Evolutionary conservation across 2,113 vertebrate genomes (phyloP).

Genomic region (Lophotis ruficrista): DNA sequence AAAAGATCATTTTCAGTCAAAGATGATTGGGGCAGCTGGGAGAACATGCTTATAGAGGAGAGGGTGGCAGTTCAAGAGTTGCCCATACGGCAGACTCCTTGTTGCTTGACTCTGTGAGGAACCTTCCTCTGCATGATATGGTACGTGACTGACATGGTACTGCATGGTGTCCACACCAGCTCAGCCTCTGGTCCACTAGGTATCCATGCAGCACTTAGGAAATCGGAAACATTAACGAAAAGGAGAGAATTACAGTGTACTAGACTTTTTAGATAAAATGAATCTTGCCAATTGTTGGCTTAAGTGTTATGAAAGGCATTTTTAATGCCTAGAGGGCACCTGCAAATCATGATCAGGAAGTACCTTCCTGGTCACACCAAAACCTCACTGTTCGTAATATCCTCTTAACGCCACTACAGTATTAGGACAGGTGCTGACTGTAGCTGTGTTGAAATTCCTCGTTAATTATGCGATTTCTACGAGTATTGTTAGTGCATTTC

Average conservation of each 20-base stretch:
- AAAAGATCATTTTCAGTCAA: neutral
- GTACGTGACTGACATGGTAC: fast-evolving
- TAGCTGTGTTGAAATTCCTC: neutral
- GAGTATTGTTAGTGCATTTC: neutral
- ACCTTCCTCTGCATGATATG: fast-evolving
- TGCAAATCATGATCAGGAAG: neutral
- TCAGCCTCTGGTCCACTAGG: neutral
- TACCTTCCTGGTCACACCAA: neutral
- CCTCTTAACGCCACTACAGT: neutral
- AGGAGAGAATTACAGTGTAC: neutral
- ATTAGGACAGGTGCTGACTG: neutral
- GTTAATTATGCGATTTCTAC: neutral
- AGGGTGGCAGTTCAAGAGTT: neutral
- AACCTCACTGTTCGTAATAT: neutral
- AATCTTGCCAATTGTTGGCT: neutral
- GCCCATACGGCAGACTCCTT: neutral
- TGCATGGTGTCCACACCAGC: neutral
- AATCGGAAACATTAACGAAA: neutral
- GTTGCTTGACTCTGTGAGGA: neutral
- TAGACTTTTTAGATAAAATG: neutral
- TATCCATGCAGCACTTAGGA: neutral
- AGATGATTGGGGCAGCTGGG: neutral
- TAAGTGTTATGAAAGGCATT: neutral
- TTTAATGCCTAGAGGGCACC: neutral
- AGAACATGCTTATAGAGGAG: neutral